phyloP scores from a whole-genome alignment of 2,888 invertebrate genomes.

The Tiliacea citrago region DNA sequence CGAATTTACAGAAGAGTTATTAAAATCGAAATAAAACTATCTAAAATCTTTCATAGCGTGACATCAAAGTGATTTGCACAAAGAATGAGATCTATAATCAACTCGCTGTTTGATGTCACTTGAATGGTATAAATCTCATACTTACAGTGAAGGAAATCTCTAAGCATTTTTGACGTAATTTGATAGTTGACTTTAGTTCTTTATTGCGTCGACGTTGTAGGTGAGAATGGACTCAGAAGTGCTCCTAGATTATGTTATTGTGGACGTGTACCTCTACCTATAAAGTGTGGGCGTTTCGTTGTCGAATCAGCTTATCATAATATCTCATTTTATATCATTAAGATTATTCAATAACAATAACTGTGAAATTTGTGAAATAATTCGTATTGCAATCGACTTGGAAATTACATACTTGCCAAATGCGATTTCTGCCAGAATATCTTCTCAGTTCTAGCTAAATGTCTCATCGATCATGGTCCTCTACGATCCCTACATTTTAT shows the following conservation, averaged over 20 bases:
- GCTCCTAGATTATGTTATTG: too few species aligned
- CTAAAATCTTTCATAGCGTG: conserved; percentile 38
- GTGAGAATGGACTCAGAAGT: too few species aligned
- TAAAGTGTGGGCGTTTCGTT: too few species aligned
- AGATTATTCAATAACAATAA: not conserved
- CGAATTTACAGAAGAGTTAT: conserved; percentile 44
- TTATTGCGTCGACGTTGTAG: not conserved
- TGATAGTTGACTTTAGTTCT: not conserved
- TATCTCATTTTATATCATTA: conserved; percentile 1
- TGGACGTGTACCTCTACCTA: too few species aligned
- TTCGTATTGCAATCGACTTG: not conserved
- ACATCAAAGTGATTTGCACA: conserved; percentile 49
- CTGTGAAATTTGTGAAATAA: not conserved
- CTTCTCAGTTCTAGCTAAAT: not conserved
- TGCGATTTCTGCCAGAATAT: not conserved
- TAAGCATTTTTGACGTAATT: not conserved
- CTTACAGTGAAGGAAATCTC: not conserved
- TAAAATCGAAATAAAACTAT: conserved; percentile 56
- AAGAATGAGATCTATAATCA: conserved; percentile 18
- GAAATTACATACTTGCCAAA: not conserved
- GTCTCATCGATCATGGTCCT: not conserved
- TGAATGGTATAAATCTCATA: conserved; percentile 29
- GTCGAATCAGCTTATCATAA: too few species aligned
- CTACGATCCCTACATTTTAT: not conserved
- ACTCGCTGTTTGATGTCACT: conserved; percentile 37